Conservation (phyloP, 2,797 vertebrate genomes). For the Acanthis flammea region DNA sequence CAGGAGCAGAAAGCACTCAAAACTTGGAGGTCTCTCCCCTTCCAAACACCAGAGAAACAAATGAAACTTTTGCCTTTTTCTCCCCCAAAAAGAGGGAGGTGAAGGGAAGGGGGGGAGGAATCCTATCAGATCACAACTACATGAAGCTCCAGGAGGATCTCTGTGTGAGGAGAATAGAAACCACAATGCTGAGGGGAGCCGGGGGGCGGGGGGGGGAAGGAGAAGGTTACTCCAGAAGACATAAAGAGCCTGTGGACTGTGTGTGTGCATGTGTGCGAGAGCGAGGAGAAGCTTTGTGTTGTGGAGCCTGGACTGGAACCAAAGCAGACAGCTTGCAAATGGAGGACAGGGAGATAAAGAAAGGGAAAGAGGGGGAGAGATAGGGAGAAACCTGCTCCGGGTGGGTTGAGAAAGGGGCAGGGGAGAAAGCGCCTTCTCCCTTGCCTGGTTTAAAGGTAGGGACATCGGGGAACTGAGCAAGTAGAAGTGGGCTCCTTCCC, state of each 20-base stretch:
- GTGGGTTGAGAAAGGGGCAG: slow-evolving; percentile 33
- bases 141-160: slow-evolving; percentile 71
- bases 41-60: slow-evolving; percentile 72
- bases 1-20: slow-evolving; percentile 67
- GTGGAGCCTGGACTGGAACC: slow-evolving; percentile 88
- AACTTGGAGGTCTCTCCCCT: slow-evolving; percentile 75
- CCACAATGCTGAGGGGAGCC: slow-evolving; percentile 62
- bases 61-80: slow-evolving; percentile 74
- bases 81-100: slow-evolving; percentile 37
- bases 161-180: slow-evolving; percentile 65
- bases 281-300: slow-evolving; percentile 80
- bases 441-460: slow-evolving; percentile 66
- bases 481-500: slow-evolving; percentile 70
- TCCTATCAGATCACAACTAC: slow-evolving; percentile 63
- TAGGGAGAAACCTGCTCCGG: slow-evolving; percentile 15
- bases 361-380: slow-evolving; percentile 72
- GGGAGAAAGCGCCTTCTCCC: slow-evolving; percentile 65
- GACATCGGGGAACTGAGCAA: slow-evolving; percentile 69
- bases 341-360: slow-evolving; percentile 88
- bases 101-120: slow-evolving; percentile 1
- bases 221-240: slow-evolving; percentile 76
- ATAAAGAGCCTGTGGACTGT: slow-evolving; percentile 73
- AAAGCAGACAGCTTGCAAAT: slow-evolving; percentile 93
- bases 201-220: not conserved
- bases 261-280: slow-evolving; percentile 64